Conservation (phyloP, 2,797 vertebrate species). For the Gambusia yucatana region DNA sequence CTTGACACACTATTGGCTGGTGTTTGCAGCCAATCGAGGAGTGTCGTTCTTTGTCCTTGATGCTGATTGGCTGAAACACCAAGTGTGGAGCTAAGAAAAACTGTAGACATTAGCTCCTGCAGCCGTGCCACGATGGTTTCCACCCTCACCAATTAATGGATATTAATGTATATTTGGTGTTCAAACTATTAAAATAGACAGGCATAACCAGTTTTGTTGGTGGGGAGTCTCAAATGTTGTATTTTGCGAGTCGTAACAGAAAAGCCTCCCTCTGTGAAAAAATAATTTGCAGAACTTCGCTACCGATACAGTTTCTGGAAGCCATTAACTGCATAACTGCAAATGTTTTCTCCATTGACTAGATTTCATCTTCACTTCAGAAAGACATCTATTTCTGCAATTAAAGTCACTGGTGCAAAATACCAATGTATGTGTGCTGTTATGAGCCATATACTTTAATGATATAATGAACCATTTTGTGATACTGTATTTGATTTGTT, state of each 20-base stretch:
- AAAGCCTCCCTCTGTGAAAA: slow-evolving; percentile 24
- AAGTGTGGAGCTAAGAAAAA: background rate
- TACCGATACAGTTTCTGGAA: slow-evolving; percentile 32
- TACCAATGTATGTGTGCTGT: background rate
- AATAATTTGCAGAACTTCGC: slow-evolving; percentile 9
- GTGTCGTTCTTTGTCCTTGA: background rate
- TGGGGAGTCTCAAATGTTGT: slow-evolving; percentile 17
- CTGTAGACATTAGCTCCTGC: background rate
- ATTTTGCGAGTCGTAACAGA: slow-evolving; percentile 37
- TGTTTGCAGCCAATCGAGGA: background rate
- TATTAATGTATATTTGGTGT: background rate
- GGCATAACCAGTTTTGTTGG: background rate
- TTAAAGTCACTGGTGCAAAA: background rate
- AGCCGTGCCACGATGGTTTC: background rate
- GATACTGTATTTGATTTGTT: background rate
- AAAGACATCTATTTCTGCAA: slow-evolving; percentile 11
- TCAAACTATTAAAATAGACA: background rate
- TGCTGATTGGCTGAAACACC: background rate
- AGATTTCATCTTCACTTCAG: background rate
- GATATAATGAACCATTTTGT: background rate
- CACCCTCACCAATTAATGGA: background rate
- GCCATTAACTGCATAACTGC: slow-evolving; percentile 21
- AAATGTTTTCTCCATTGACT: slow-evolving; percentile 4
- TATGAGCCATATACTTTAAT: background rate
- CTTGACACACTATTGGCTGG: background rate